A percentile compares a stretch with the other conserved stretches of the same genome.
phyloP scores from a whole-genome alignment of 2,113 vertebrate species.

The Platysternon megacephalum region DNA sequence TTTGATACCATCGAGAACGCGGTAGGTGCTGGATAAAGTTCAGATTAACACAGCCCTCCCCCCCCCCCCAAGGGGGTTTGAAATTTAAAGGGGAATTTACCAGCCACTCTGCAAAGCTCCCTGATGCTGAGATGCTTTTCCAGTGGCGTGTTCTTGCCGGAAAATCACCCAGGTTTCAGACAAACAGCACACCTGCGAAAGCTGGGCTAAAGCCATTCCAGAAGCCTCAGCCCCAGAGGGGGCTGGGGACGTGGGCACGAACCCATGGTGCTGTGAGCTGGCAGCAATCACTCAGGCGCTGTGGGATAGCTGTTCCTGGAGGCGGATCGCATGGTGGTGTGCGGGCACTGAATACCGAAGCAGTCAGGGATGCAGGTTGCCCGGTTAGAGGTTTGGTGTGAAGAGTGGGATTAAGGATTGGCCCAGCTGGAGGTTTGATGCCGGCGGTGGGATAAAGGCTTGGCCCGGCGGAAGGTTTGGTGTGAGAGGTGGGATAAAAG shows the following conservation, averaged over 20 bases:
- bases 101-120: not conserved
- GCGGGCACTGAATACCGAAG: not conserved
- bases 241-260: no score
- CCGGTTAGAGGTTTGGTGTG: not conserved
- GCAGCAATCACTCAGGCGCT: not conserved
- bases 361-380: not conserved
- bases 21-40: not conserved
- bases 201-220: not conserved
- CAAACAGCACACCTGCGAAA: not conserved
- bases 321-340: not conserved
- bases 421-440: not conserved
- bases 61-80: not conserved
- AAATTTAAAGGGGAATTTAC: not conserved
- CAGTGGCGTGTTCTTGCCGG: not conserved
- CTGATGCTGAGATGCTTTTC: not conserved
- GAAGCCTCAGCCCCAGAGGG: not conserved
- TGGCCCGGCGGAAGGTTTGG: no score
- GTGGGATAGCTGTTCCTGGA: not conserved
- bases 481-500: no score
- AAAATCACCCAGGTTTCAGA: not conserved
- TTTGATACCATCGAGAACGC: not conserved
- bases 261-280: not conserved
- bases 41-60: not conserved
- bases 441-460: not conserved
- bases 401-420: not conserved